Evolutionary conservation across 2,797 vertebrate species (phyloP).

Genomic region (Babyrousa celebensis): DNA sequence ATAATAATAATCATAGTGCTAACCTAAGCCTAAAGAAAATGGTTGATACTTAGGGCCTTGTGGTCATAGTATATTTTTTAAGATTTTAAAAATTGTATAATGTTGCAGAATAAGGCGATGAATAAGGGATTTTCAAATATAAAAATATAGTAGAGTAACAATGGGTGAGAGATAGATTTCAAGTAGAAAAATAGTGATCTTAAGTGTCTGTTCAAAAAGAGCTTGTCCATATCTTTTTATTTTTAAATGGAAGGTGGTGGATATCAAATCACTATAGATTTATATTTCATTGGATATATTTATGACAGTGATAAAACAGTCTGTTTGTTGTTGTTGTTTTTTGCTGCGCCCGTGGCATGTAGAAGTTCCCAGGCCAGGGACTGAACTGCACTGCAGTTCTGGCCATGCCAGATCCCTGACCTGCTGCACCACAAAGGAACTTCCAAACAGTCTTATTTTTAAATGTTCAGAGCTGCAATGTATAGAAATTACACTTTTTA

Average conservation of each 20-base stretch:
- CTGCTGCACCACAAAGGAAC: too few relatives aligned
- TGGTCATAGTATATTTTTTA: background rate
- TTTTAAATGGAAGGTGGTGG: background rate
- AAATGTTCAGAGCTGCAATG: background rate
- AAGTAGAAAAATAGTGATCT: conserved; percentile 24
- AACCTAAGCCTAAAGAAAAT: background rate
- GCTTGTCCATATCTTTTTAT: background rate
- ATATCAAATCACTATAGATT: background rate
- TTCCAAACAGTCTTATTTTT: background rate
- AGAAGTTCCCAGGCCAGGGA: too few relatives aligned
- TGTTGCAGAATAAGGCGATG: background rate
- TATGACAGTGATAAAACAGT: background rate
- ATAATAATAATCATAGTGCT: background rate
- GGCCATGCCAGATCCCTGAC: too few relatives aligned
- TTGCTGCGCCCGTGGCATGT: too few relatives aligned
- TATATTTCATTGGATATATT: conserved; percentile 28
- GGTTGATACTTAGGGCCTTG: background rate
- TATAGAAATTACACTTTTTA: conserved; percentile 40
- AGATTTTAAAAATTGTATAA: background rate
- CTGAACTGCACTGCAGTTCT: too few relatives aligned
- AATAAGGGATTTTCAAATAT: background rate
- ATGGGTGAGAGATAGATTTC: background rate
- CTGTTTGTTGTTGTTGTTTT: background rate
- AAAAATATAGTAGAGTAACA: background rate
- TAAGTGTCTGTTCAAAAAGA: background rate